Evolutionary conservation across 2,113 vertebrate genomes (phyloP).

Genomic region (Australoheros scitulus): DNA sequence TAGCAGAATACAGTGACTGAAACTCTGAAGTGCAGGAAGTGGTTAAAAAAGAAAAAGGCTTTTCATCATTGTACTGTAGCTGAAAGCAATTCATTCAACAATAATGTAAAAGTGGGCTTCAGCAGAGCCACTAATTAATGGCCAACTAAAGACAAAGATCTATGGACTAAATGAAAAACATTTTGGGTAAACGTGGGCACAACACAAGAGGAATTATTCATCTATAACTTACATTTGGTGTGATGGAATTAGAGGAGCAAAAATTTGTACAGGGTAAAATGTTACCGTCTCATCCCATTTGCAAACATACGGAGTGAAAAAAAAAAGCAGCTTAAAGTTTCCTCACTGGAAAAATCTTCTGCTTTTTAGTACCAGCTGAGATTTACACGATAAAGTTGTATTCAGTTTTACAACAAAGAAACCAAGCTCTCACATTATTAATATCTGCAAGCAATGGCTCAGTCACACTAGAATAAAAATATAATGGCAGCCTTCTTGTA

Average conservation of each 20-base stretch:
- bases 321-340: no score
- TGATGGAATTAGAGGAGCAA: no score
- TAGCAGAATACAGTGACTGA: not conserved
- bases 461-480: no score
- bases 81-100: conserved; percentile 17
- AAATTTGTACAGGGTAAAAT: no score
- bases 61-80: not conserved
- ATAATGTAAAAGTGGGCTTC: conserved; percentile 35
- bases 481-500: no score
- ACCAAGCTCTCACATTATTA: not conserved
- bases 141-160: conserved; percentile 9
- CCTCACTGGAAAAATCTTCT: no score
- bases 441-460: not conserved
- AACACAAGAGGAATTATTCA: not conserved
- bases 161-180: conserved; percentile 9
- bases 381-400: no score
- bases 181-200: not conserved
- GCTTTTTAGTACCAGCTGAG: no score
- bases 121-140: conserved; percentile 25
- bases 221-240: conserved; percentile 4
- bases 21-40: not conserved
- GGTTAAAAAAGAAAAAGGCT: conserved; percentile 9
- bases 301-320: no score
- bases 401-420: not conserved
- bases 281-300: no score